Conservation (phyloP, 2,113 vertebrate species). For the Mixornis gularis region DNA sequence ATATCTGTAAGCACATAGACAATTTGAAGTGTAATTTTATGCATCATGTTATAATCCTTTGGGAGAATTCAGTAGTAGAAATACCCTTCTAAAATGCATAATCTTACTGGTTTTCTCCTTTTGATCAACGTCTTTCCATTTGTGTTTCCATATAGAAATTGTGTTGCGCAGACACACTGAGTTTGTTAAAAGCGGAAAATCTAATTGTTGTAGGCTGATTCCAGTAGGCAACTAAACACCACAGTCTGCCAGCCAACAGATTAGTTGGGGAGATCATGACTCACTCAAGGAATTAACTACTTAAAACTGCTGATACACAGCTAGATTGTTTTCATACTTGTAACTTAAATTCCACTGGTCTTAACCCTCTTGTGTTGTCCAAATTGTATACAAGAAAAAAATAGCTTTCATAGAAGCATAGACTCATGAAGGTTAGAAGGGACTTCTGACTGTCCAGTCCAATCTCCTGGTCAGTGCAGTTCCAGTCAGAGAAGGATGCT, state of each 20-base stretch:
- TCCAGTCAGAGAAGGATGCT: not conserved
- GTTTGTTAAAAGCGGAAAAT: not conserved
- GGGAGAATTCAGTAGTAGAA: not conserved
- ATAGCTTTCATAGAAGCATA: not conserved
- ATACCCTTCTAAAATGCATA: not conserved
- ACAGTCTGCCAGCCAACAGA: not conserved
- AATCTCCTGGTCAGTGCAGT: not conserved
- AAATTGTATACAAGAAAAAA: not conserved
- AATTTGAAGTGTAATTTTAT: not conserved
- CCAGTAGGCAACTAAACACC: not conserved
- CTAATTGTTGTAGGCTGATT: not conserved
- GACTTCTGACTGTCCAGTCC: not conserved
- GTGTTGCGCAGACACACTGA: accelerated
- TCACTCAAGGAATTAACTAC: not conserved
- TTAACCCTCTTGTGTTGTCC: not conserved
- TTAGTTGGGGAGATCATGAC: not conserved
- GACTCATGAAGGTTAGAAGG: not conserved
- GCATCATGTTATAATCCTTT: not conserved
- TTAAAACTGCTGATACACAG: not conserved
- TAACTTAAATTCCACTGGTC: not conserved
- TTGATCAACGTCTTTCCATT: not conserved
- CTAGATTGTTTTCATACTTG: not conserved
- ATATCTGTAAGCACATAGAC: not conserved
- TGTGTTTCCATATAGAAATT: not conserved
- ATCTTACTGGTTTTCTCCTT: not conserved